phyloP scores from a whole-genome alignment of 1,140 invertebrate genomes.

The Formica exsecta region DNA sequence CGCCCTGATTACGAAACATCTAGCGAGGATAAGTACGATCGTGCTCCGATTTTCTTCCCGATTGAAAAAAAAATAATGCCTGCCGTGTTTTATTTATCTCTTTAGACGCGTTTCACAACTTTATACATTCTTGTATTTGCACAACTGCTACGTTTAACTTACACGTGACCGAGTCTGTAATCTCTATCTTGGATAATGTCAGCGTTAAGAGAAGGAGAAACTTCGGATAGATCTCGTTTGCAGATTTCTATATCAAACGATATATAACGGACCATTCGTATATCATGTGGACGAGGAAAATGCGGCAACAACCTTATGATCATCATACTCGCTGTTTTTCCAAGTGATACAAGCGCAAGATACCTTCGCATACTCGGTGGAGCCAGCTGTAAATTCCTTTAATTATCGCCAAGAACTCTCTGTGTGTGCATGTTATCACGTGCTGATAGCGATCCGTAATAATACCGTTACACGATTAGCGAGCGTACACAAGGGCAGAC shows the following conservation, averaged over 20 bases:
- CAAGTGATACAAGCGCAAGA: not conserved
- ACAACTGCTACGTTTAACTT: not conserved
- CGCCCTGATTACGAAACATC: conserved; percentile 42
- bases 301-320: not conserved
- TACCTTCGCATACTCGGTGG: not conserved
- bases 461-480: conserved; percentile 23
- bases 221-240: not conserved
- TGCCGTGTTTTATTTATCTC: not conserved
- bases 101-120: not conserved
- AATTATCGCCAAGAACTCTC: conserved; percentile 73
- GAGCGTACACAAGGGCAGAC: not conserved
- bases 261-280: not conserved
- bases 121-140: not conserved
- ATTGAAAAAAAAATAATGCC: not conserved
- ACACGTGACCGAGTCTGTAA: not conserved
- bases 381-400: conserved; percentile 74
- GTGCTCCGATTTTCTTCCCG: not conserved
- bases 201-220: not conserved
- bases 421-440: conserved; percentile 49
- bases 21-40: not conserved
- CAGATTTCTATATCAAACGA: not conserved
- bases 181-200: not conserved
- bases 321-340: not conserved
- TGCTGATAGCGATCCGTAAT: conserved; percentile 67
- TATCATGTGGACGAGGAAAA: not conserved